These are phyloP conservation scores for Aphidius gifuensis DNA, from an alignment of 1,140 invertebrate genomes.

Conservation along the genomic window DNA sequence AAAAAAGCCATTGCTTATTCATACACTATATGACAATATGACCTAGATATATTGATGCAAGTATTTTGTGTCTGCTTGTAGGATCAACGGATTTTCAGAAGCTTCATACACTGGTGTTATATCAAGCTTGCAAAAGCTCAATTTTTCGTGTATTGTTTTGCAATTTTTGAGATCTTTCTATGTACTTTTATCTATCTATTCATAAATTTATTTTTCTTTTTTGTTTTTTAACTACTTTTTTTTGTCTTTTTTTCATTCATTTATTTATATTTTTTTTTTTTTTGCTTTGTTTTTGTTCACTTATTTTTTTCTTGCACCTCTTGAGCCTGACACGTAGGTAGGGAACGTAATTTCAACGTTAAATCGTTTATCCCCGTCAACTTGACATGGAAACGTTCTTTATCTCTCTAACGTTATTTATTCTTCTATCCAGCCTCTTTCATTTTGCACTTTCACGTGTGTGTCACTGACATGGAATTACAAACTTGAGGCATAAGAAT, in stretches of 20 bases:
- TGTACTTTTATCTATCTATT: neutral
- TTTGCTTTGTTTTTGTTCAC: neutral
- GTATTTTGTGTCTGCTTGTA: too few relatives aligned
- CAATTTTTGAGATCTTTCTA: neutral
- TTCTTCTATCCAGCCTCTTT: constrained; percentile 5
- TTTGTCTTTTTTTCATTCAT: neutral
- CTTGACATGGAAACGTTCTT: constrained; percentile 14
- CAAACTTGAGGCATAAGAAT: constrained; percentile 7
- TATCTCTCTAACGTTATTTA: constrained; percentile 16
- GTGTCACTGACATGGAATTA: constrained; percentile 6
- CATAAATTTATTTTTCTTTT: neutral
- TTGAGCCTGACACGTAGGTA: constrained; percentile 3
- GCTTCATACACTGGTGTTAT: too few relatives aligned
- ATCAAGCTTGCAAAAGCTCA: too few relatives aligned
- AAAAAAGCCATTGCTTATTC: too few relatives aligned
- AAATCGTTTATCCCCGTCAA: constrained; percentile 13
- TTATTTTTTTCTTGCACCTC: neutral
- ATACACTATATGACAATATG: too few relatives aligned
- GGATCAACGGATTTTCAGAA: too few relatives aligned
- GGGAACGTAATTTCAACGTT: constrained; percentile 14
- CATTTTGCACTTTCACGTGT: constrained; percentile 12
- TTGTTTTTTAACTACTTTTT: neutral
- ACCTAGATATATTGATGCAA: too few relatives aligned
- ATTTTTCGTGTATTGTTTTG: constrained; percentile 1
- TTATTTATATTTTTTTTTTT: neutral